Evolutionary conservation across 2,888 invertebrate species (phyloP).

Genomic region (Macaria liturata): DNA sequence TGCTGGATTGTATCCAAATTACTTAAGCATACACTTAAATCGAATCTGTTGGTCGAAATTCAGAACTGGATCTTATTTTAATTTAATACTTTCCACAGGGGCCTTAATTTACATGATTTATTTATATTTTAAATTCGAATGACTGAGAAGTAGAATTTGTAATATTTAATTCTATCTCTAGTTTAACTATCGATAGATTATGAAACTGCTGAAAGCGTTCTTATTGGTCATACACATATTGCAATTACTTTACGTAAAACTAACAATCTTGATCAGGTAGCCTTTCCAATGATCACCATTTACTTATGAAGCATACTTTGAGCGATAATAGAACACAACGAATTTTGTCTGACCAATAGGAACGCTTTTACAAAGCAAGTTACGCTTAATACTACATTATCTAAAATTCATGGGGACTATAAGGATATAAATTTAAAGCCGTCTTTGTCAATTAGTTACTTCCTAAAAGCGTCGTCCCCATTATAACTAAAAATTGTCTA

Average conservation of each 20-base stretch:
- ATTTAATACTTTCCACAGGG: constrained; percentile 34
- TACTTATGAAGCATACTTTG: too few relatives aligned
- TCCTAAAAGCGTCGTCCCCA: constrained; percentile 39
- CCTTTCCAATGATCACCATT: too few relatives aligned
- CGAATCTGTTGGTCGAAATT: constrained; percentile 17
- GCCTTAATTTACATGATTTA: constrained; percentile 32
- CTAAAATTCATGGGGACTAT: constrained; percentile 40
- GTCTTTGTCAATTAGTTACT: constrained; percentile 41
- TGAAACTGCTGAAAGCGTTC: constrained; percentile 25
- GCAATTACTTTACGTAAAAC: too few relatives aligned
- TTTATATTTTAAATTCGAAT: constrained; percentile 41
- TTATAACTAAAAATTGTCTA: constrained; percentile 42
- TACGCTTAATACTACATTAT: constrained; percentile 28
- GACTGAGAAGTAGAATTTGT: constrained; percentile 36
- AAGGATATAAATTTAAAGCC: constrained; percentile 43
- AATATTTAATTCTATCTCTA: constrained; percentile 47
- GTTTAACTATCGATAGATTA: constrained; percentile 61
- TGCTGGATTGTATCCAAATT: constrained; percentile 30
- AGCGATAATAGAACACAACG: too few relatives aligned
- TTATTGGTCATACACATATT: constrained; percentile 3
- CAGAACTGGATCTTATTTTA: constrained; percentile 8
- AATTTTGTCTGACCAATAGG: too few relatives aligned
- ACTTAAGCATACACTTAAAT: constrained; percentile 9
- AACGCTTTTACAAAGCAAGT: background rate
- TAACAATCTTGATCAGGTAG: too few relatives aligned